Evolutionary conservation across 1,140 invertebrate genomes (phyloP), one percentile per base, ranked within the genome.

Genomic region (Diuraphis noxia): DNA sequence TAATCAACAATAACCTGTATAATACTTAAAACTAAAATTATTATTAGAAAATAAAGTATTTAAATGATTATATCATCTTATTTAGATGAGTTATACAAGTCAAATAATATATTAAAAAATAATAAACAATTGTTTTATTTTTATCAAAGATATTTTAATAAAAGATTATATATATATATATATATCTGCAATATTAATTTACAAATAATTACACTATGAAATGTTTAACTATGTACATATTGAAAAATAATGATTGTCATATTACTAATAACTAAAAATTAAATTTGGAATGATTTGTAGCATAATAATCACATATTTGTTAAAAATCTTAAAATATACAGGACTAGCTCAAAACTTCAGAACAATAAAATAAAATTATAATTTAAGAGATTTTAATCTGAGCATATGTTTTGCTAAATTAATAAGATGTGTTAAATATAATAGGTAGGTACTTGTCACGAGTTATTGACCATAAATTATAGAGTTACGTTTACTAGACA

Each of bases 311-410:
- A 91, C 25, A 40, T 36, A 9, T 23, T 46, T 17, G n/a, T 52
- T 25, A 38, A 52, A 49, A 30, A 91, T 38, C n/a, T 91, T 91
- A 91, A 91, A 91, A 72, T 90, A 77, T 36, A 81, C 40, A 91
- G 77, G 89, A 91, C 89, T 91, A 90, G 88, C 77, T 90, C 88
- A 90, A 38, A 79, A 90, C 38, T 79, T 89, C 17, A 56, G n/a
- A 43, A 9, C 46, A 72, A 88, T n/a, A 41, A 77, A 77, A 77
- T 46, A 72, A 72, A 40, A 72, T 23, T 41, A 34, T 41, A 40
- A 72, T 46, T 49, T 90, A 81, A 38, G 13, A 52, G 13, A 91
- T 91, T 81, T 38, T 1, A 91, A 91, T 82, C 41, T 81, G 89
- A 91, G 88, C 63, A 79, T 46, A 41, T 52, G 43, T 36, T 82